Base-by-base conservation (phyloP, 2,888 invertebrate genomes). In the Fabriciana adippe region DNA sequence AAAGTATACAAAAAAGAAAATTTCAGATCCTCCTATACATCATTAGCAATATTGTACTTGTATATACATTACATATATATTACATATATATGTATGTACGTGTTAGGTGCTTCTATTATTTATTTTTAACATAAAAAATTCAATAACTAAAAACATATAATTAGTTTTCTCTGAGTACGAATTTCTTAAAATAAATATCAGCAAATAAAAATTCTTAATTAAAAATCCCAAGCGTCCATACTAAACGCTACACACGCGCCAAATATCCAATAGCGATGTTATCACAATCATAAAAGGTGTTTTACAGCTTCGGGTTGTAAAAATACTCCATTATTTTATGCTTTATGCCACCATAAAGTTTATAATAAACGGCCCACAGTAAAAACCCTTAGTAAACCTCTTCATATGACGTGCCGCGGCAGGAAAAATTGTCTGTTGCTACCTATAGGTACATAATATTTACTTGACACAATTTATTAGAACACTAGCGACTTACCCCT, bases 291-390 rank as follows among this genome's bases (percentile, higher is more conserved):
- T 88, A 88, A 91, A 90, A 87, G 87, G 89, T 88, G 88, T 89
- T 91, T 90, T 90, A 90, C 84, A 81, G 84, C 83, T 85, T 82
- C 83, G 82, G 82, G 86, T 82, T 87, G 82, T 90, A 91, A 90
- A 90, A 90, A 86, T 86, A 78, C 81, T 83, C 84, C 86, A 87
- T 91, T 89, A 91, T 88, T 88, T 82, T 86, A 89, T 86, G 81
- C 84, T 89, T 91, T 90, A 90, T 89, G 83, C 78, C 76, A 78
- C 77, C 85, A 87, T 92, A 92, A 92, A 90, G 81, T 89, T 90
- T 89, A 89, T 91, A 90, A 90, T 90, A 90, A 90, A 90, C 88
- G 78, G 87, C 81, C 81, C 80, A 72, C 81, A 82, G 81, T 90
- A 89, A 89, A 89, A 88, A 84, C 72, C 74, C 81, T 79, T 68